phyloP scores from a whole-genome alignment of 2,797 vertebrate species.

The Fistularia tabacaria region DNA sequence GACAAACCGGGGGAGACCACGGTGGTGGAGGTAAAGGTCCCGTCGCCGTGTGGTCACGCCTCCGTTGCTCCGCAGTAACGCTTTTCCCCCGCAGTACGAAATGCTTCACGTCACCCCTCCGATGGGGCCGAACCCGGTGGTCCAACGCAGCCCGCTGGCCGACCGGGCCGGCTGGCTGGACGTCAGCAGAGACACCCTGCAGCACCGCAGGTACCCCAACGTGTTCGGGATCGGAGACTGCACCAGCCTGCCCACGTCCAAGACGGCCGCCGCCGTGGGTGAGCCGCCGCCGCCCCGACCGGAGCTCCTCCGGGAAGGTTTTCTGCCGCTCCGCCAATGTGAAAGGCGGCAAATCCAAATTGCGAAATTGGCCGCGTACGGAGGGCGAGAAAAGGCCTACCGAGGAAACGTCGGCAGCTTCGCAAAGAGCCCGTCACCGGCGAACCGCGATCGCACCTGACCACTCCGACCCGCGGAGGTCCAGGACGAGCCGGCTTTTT shows the following conservation, averaged over 20 bases:
- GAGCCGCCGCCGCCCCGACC: constrained; percentile 23
- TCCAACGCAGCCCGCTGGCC: constrained; percentile 80
- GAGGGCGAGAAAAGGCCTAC: no score
- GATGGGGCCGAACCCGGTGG: constrained; percentile 85
- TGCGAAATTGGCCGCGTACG: no score
- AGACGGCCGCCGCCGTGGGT: constrained; percentile 92
- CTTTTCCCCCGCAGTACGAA: constrained; percentile 79
- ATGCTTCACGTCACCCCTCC: constrained; percentile 98
- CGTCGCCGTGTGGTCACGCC: no score
- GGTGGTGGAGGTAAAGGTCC: constrained; percentile 77
- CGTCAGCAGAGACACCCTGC: constrained; percentile 87
- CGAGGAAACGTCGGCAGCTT: no score
- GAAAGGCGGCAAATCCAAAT: no score
- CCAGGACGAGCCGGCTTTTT: no score
- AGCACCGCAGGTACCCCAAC: constrained; percentile 88
- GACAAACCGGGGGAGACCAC: constrained; percentile 85
- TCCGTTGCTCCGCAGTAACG: no score
- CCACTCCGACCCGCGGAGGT: no score
- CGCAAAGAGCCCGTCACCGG: no score
- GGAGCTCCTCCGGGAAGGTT: no score
- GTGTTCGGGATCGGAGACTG: constrained; percentile 98
- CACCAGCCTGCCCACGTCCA: constrained; percentile 91
- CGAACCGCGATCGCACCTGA: no score
- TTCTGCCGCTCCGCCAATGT: no score
- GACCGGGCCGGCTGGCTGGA: constrained; percentile 88